Base-by-base conservation (phyloP, 2,113 vertebrate species). In the Circaetus gallicus region DNA sequence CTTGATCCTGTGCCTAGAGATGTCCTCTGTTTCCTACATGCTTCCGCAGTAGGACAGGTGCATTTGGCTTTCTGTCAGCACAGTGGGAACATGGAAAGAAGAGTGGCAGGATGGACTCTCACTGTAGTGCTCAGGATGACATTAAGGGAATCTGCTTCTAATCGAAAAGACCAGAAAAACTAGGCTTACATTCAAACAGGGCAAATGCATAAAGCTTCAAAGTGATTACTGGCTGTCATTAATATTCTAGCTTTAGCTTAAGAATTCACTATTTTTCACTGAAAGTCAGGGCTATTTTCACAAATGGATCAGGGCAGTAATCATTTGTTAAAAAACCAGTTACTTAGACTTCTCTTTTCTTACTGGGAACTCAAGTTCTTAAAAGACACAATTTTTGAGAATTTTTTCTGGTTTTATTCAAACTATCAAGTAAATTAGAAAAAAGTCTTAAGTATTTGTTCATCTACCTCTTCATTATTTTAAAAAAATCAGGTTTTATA, bases 301-400 rank as follows among this genome's bases (percentile, higher is more conserved):
- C 55, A 77, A 42, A 55, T 4, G 4, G 53, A 56, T 78, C 16
- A 32, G 32, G 36, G 10, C 36, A 82, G 26, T 40, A 80, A 56
- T 36, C 0, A 25, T 36, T 50, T 72, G 24, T 69, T 40, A 25
- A 78, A 83, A 52, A 1, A 0, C 1, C n/a, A 29, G 29, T 36
- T 74, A 42, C 36, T 93, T 59, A 5, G 32, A 31, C 9, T 95
- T 94, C n/a, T n/a, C 17, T 10, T 74, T 74, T 32, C 14, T 80
- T 55, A 16, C 56, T 59, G n/a, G 12, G 16, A 78, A 16, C 25
- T 34, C 16, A 40, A 15, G 34, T 63, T 72, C 38, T 59, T 62
- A 36, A 38, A 61, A 66, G 14, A 55, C 1, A 18, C 7, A 9
- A 2, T 43, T 73, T 65, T 66, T 7, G 36, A 86, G 20, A 24